Conservation (phyloP, 2,113 vertebrate genomes). For the Bujurquina vittata region DNA sequence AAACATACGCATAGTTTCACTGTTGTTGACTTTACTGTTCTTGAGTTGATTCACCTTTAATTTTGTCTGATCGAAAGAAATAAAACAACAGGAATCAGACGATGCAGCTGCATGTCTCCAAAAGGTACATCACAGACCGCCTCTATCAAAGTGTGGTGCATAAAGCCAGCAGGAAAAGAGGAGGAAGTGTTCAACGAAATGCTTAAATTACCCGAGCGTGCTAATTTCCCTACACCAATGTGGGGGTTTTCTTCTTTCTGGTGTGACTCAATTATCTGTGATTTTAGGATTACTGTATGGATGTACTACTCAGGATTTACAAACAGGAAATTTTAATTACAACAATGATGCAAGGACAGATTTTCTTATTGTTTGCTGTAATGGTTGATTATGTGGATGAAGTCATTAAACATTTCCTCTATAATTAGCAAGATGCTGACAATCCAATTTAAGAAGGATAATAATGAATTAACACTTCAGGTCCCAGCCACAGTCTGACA, state of each 20-base stretch:
- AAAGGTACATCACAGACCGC: background rate
- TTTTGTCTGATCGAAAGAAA: background rate
- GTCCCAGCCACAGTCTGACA: background rate
- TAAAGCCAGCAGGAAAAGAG: conserved; percentile 24
- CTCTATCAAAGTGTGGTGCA: conserved; percentile 5
- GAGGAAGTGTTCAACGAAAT: conserved; percentile 11
- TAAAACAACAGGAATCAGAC: background rate
- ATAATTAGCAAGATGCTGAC: conserved; percentile 55
- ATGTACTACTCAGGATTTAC: conserved; percentile 35
- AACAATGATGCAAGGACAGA: conserved; percentile 35
- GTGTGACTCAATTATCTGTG: conserved; percentile 37
- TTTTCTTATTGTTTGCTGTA: conserved; percentile 48
- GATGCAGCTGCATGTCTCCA: background rate
- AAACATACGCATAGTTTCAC: background rate
- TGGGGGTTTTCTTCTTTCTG: conserved; percentile 17
- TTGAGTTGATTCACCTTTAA: conserved; percentile 6
- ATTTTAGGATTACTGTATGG: conserved; percentile 23
- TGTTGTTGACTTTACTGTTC: background rate
- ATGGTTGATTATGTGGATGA: conserved; percentile 50
- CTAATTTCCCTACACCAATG: conserved; percentile 21
- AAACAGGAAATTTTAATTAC: conserved; percentile 52
- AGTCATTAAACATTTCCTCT: conserved; percentile 52
- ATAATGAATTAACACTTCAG: conserved; percentile 23
- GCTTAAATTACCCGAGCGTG: conserved; percentile 1
- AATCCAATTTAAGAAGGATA: conserved; percentile 28